Conservation (phyloP, 2,113 vertebrate genomes). For the Tupaia chinensis region DNA sequence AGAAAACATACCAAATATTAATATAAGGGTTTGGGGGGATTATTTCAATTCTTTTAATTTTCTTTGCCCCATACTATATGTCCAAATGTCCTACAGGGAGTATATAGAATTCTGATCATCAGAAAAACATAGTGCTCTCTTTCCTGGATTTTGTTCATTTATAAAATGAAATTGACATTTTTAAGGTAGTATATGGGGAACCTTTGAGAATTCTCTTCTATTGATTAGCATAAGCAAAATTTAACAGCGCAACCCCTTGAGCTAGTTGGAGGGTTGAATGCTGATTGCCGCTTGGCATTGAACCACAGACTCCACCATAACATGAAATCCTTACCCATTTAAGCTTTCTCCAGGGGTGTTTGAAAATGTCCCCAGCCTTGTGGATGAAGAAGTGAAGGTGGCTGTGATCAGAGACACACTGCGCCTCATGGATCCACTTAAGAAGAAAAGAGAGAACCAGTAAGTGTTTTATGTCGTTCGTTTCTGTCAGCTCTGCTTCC, state of each 20-base stretch:
- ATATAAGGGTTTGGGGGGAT: background rate
- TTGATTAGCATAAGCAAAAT: background rate
- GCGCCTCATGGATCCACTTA: slow-evolving; percentile 94
- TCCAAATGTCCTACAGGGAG: background rate
- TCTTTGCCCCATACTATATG: background rate
- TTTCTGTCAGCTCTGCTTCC: background rate
- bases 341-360: slow-evolving; percentile 96
- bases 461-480: slow-evolving; percentile 77
- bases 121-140: background rate
- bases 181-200: background rate
- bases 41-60: slow-evolving; percentile 41
- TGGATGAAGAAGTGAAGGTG: slow-evolving; percentile 97
- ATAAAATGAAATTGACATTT: background rate
- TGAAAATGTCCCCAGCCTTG: slow-evolving; percentile 95
- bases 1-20: slow-evolving; percentile 29
- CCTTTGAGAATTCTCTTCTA: background rate
- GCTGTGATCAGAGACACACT: slow-evolving; percentile 97
- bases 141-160: slow-evolving; percentile 54
- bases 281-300: background rate
- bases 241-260: background rate
- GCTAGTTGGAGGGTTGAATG: background rate
- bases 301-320: slow-evolving; percentile 33
- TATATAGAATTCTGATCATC: slow-evolving; percentile 2
- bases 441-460: slow-evolving; percentile 85
- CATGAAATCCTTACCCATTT: slow-evolving; percentile 65